Conservation (phyloP, 1,140 invertebrate species). For the Formica exsecta region DNA sequence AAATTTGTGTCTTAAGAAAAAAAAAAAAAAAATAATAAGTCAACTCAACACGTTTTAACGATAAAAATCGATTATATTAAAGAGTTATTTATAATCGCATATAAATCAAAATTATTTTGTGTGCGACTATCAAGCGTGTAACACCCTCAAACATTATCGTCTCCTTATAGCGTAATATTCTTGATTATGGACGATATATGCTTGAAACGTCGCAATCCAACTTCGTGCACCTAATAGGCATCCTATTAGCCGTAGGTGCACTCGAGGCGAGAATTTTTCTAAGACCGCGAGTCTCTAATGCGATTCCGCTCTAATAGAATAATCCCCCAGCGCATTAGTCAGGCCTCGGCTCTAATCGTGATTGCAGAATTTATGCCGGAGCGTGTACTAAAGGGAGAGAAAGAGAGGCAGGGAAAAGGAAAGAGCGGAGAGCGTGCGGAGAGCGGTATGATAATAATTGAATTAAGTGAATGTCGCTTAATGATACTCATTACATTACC, state of each 20-base stretch:
- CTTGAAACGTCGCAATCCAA: slow-evolving; percentile 36
- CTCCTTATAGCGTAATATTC: slow-evolving; percentile 47
- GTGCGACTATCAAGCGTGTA: slow-evolving; percentile 46
- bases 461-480: slow-evolving; percentile 76
- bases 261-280: slow-evolving; percentile 61
- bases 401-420: background rate
- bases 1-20: background rate
- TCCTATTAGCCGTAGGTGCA: slow-evolving; percentile 71
- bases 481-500: slow-evolving; percentile 75
- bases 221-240: slow-evolving; percentile 68
- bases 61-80: background rate
- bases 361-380: slow-evolving; percentile 70
- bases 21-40: background rate
- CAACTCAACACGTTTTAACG: background rate
- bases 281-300: slow-evolving; percentile 69
- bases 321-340: slow-evolving; percentile 74
- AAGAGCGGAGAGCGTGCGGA: background rate
- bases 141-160: slow-evolving; percentile 67
- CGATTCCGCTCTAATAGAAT: slow-evolving; percentile 74
- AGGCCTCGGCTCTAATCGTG: slow-evolving; percentile 71
- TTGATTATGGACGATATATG: slow-evolving; percentile 65
- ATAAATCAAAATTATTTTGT: slow-evolving; percentile 4
- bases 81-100: background rate
- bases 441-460: slow-evolving; percentile 73
- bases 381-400: background rate